Base-by-base conservation (phyloP, 2,797 vertebrate genomes). In the Gallinago stenura region DNA sequence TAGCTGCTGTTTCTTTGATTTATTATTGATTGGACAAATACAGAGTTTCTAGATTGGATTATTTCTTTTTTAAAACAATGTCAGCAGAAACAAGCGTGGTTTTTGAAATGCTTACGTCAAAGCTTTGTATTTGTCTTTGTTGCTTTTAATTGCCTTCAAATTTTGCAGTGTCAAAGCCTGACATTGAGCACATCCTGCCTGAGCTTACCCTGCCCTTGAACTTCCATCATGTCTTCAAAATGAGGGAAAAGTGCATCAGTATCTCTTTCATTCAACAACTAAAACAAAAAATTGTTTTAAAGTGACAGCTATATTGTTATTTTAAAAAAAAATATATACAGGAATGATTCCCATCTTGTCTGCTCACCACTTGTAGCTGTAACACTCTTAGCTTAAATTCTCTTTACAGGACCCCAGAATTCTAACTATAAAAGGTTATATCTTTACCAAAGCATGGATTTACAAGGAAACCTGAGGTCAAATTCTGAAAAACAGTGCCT, bases 11-110 rank as follows among this genome's bases (percentile, higher is more conserved):
- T 87, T 33, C 20, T 75, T 71, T 89, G 48, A 39, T 86, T 93
- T 83, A 41, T 70, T 80, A n/a, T 39, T 83, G 82, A 57, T 11
- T 57, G 53, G 54, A 45, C 31, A 70, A 78, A 86, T 84, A 0
- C 16, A 87, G 16, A 20, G 16, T 75, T 61, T 75, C 20, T 45
- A 61, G 70, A 77, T 64, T 31, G 45, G 12, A 70, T 61, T 64
- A 39, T 57, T 90, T 66, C 7, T 72, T 86, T 50, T 20, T 5
- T 0, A 56, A 77, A 54, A n/a, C 35, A 86, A 73, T 21, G 14
- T 9, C 21, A 68, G 6, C 53, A 53, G 41, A 31, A 71, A n/a
- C 35, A 7, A 3, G 0, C 2, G 1, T 65, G 15, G 15, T 0
- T 92, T 89, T 70, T 61, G 0, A 87, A 83, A 85, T 64, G 14